Percentiles rank a stretch among this genome's conserved stretches.
These are phyloP conservation scores for Dascillus cervinus DNA, from an alignment of 2,888 invertebrate species.

Conservation along the genomic window DNA sequence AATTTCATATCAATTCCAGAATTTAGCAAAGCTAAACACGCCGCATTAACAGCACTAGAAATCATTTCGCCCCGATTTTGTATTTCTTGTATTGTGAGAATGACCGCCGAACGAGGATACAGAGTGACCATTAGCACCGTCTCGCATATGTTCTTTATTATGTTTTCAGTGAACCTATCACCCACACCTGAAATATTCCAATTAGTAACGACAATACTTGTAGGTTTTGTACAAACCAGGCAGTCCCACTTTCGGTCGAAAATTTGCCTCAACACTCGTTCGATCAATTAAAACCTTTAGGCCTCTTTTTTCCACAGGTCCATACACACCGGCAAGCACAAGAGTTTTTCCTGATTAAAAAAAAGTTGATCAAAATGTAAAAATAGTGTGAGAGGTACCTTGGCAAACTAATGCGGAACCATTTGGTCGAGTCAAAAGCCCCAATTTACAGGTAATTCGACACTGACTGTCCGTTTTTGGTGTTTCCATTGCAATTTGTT, in stretches of 20 bases:
- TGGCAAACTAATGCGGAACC: slow-evolving; percentile 71
- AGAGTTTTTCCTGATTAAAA: slow-evolving; percentile 64
- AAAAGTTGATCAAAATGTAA: slow-evolving; percentile 3
- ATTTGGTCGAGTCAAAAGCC: slow-evolving; percentile 65
- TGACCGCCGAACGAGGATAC: slow-evolving; percentile 75
- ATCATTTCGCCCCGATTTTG: slow-evolving; percentile 74
- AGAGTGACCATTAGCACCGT: slow-evolving; percentile 59
- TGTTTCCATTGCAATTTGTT: too few relatives aligned
- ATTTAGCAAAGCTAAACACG: slow-evolving; percentile 74
- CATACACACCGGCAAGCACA: slow-evolving; percentile 70
- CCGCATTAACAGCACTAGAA: slow-evolving; percentile 74
- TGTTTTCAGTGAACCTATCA: slow-evolving; percentile 66
- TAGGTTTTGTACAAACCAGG: slow-evolving; percentile 43
- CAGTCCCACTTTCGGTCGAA: slow-evolving; percentile 67
- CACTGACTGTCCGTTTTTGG: too few relatives aligned
- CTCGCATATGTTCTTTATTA: slow-evolving; percentile 71
- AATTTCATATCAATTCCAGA: slow-evolving; percentile 78
- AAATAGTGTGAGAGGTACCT: slow-evolving; percentile 46
- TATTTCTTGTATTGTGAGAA: slow-evolving; percentile 76
- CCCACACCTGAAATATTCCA: slow-evolving; percentile 47
- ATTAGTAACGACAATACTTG: slow-evolving; percentile 4
- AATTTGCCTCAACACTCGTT: slow-evolving; percentile 71
- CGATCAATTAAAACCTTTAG: slow-evolving; percentile 71
- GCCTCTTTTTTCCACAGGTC: slow-evolving; percentile 72
- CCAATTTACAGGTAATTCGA: slow-evolving; percentile 67